Evolutionary conservation across 2,113 vertebrate genomes (phyloP).

Genomic region (Corvus hawaiiensis): DNA sequence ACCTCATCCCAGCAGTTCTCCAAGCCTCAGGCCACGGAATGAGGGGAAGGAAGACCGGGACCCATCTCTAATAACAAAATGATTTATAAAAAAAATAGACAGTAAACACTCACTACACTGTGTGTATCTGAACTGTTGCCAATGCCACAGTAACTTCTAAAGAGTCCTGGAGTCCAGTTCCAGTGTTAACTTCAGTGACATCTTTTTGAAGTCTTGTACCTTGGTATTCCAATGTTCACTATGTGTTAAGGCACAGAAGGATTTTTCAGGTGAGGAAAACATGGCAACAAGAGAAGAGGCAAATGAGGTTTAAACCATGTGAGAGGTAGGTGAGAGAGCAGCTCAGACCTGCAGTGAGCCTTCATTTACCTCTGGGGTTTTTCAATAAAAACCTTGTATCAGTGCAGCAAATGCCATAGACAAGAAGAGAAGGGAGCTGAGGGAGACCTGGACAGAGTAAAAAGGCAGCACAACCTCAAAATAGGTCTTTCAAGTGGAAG

Average conservation of each 20-base stretch:
- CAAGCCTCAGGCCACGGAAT: neutral
- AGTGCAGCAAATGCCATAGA: constrained; percentile 31
- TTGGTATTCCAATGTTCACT: neutral
- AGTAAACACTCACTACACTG: neutral
- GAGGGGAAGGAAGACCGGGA: neutral
- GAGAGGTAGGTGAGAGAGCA: constrained; percentile 36
- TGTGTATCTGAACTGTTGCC: constrained; percentile 26
- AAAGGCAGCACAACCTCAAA: neutral
- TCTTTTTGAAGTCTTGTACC: constrained; percentile 2
- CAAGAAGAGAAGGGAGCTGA: neutral
- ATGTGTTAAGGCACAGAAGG: constrained; percentile 5
- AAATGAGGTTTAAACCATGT: neutral
- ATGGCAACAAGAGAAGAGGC: neutral
- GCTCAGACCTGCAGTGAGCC: constrained; percentile 36
- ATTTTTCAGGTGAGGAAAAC: neutral
- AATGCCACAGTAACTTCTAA: neutral
- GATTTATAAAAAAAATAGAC: constrained; percentile 28
- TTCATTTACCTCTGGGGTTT: constrained; percentile 34
- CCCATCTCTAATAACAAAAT: neutral
- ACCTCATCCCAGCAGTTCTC: neutral
- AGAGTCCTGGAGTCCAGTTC: constrained; percentile 14
- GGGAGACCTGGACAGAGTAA: neutral
- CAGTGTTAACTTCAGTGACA: constrained; percentile 22
- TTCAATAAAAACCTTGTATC: neutral
- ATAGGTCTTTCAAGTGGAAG: constrained; percentile 2